These are phyloP conservation scores for Uloborus diversus DNA, from an alignment of 1,140 invertebrate genomes.

Conservation along the genomic window DNA sequence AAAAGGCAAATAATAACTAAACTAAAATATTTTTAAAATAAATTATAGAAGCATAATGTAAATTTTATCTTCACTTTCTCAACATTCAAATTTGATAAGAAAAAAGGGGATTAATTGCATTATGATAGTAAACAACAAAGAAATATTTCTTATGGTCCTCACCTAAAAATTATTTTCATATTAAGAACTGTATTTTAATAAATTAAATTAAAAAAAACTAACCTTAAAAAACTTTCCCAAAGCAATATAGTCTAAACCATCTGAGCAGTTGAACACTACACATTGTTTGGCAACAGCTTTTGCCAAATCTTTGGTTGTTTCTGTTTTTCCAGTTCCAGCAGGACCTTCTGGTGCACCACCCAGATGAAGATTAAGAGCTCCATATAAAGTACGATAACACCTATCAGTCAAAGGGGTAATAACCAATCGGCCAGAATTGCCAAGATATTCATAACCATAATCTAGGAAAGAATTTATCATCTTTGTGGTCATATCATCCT, in stretches of 20 bases:
- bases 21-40: too few relatives aligned
- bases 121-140: too few relatives aligned
- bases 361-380: slow-evolving; percentile 82
- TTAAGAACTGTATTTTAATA: too few relatives aligned
- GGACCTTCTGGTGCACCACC: slow-evolving; percentile 91
- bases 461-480: slow-evolving; percentile 92
- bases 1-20: too few relatives aligned
- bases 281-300: slow-evolving; percentile 96
- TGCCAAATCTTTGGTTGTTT: slow-evolving; percentile 95
- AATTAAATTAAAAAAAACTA: background rate
- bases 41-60: too few relatives aligned
- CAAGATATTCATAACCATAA: slow-evolving; percentile 95
- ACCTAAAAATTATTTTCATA: too few relatives aligned
- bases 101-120: too few relatives aligned
- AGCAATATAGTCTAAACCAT: slow-evolving; percentile 89
- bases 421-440: slow-evolving; percentile 85
- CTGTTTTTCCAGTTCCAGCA: slow-evolving; percentile 94
- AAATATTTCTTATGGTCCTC: too few relatives aligned
- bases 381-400: slow-evolving; percentile 92
- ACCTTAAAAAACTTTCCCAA: slow-evolving; percentile 96
- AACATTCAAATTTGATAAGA: too few relatives aligned
- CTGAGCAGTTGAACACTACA: slow-evolving; percentile 95
- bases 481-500: slow-evolving; percentile 76
- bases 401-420: slow-evolving; percentile 88
- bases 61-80: too few relatives aligned